Percentiles rank a stretch among this genome's conserved stretches.
Conservation (phyloP, 2,797 vertebrate species). For the Crypturellus tataupa region DNA sequence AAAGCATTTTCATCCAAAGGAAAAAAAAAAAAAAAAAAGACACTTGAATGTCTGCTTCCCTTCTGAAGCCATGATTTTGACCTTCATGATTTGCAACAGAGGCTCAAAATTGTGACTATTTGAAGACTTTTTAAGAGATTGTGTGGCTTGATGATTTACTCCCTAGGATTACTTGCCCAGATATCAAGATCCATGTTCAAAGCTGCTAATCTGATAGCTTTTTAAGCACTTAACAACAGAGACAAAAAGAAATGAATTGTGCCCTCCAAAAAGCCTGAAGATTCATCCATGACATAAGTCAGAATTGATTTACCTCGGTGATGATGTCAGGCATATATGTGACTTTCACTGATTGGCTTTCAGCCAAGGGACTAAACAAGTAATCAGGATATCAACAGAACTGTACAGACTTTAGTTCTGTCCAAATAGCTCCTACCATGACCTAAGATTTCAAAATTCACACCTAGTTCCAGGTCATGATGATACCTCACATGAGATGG, state of each 20-base stretch:
- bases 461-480: not conserved
- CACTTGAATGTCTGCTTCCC: not conserved
- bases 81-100: not conserved
- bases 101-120: not conserved
- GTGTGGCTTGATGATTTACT: not conserved
- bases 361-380: not conserved
- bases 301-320: accelerated
- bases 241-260: not conserved
- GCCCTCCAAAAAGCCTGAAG: not conserved
- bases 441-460: not conserved
- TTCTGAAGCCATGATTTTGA: not conserved
- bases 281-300: not conserved
- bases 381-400: not conserved
- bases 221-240: not conserved
- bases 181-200: not conserved
- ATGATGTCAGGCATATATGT: not conserved
- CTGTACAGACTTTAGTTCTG: not conserved
- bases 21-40: not conserved
- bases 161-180: not conserved
- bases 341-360: not conserved
- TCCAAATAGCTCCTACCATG: not conserved
- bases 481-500: not conserved
- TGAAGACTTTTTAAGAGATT: not conserved
- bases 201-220: not conserved
- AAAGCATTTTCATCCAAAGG: not conserved